Percentiles rank a stretch among this genome's conserved stretches.
phyloP scores from a whole-genome alignment of 2,888 invertebrate genomes.

The Sphinx pinastri region DNA sequence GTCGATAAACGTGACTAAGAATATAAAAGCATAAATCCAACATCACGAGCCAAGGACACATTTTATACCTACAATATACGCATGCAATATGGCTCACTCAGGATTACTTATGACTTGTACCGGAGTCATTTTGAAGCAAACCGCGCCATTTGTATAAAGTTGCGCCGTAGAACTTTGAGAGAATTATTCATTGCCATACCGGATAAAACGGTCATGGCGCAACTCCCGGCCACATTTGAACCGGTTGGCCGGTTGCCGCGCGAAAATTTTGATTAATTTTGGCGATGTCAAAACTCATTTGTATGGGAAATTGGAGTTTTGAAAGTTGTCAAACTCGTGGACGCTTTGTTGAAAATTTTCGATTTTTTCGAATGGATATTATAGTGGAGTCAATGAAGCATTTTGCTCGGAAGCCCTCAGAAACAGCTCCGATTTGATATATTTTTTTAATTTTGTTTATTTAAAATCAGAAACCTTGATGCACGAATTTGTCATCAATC shows the following conservation, averaged over 20 bases:
- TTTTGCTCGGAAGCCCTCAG: too few relatives aligned
- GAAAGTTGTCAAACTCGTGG: conserved; percentile 12
- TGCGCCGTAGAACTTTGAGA: conserved; percentile 65
- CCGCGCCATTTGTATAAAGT: conserved; percentile 73
- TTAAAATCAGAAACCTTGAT: too few relatives aligned
- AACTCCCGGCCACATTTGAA: conserved; percentile 35
- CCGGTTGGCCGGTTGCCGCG: conserved; percentile 36
- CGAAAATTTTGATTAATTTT: conserved; percentile 36
- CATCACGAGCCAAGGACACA: too few relatives aligned
- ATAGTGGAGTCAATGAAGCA: too few relatives aligned
- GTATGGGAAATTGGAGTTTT: conserved; percentile 11
- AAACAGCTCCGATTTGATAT: too few relatives aligned
- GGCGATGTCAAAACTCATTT: conserved; percentile 28
- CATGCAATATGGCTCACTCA: conserved; percentile 10
- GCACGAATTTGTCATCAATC: too few relatives aligned
- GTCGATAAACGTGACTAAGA: too few relatives aligned
- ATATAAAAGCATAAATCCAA: not conserved
- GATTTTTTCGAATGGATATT: too few relatives aligned
- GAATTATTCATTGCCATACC: conserved; percentile 73
- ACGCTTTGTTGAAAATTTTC: not conserved
- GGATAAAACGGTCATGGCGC: conserved; percentile 61
- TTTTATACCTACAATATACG: not conserved
- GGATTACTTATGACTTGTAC: conserved; percentile 45
- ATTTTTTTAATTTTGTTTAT: too few relatives aligned
- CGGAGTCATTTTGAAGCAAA: conserved; percentile 48